These are phyloP conservation scores for Nematopogon swammerdamellus DNA, from an alignment of 2,888 invertebrate genomes.

Conservation along the genomic window DNA sequence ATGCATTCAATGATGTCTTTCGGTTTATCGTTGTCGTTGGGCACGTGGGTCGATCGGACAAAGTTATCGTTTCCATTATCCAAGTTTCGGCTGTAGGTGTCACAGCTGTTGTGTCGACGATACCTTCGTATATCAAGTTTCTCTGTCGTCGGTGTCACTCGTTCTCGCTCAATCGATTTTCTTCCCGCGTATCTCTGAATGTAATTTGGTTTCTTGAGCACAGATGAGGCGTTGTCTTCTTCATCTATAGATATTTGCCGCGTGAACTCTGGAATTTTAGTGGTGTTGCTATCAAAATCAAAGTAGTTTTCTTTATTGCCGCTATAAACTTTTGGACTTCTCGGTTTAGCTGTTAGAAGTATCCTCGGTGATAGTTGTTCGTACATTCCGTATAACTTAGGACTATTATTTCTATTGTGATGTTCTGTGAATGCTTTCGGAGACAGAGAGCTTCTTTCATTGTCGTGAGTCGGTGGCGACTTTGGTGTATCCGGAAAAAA, in stretches of 20 bases:
- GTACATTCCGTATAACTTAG: slow-evolving; percentile 9
- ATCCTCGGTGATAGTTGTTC: slow-evolving; percentile 40
- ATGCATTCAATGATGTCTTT: slow-evolving; percentile 11
- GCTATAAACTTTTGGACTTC: slow-evolving; percentile 39
- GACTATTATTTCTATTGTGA: slow-evolving; percentile 32
- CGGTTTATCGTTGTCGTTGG: slow-evolving; percentile 27
- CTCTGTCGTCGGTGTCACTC: slow-evolving; percentile 40
- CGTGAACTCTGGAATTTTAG: neutral
- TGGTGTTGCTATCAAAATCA: slow-evolving; percentile 28
- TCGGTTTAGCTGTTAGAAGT: slow-evolving; percentile 27
- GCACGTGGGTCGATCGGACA: slow-evolving; percentile 30
- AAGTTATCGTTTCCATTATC: slow-evolving; percentile 25
- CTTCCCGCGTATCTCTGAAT: slow-evolving; percentile 31
- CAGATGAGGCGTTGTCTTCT: slow-evolving; percentile 22
- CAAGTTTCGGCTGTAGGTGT: slow-evolving; percentile 18
- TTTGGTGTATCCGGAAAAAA: slow-evolving; percentile 41
- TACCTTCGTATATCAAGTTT: slow-evolving; percentile 41
- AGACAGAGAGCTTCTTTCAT: slow-evolving; percentile 24
- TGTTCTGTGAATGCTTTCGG: slow-evolving; percentile 33
- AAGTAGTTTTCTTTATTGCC: slow-evolving; percentile 48
- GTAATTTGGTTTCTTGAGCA: slow-evolving; percentile 27
- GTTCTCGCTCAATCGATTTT: slow-evolving; percentile 41
- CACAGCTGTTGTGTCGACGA: slow-evolving; percentile 42
- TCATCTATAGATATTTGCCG: slow-evolving; percentile 9
- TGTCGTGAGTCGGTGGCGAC: slow-evolving; percentile 9